Evolutionary conservation across 2,888 invertebrate genomes (phyloP).

Genomic region (Abrostola tripartita): DNA sequence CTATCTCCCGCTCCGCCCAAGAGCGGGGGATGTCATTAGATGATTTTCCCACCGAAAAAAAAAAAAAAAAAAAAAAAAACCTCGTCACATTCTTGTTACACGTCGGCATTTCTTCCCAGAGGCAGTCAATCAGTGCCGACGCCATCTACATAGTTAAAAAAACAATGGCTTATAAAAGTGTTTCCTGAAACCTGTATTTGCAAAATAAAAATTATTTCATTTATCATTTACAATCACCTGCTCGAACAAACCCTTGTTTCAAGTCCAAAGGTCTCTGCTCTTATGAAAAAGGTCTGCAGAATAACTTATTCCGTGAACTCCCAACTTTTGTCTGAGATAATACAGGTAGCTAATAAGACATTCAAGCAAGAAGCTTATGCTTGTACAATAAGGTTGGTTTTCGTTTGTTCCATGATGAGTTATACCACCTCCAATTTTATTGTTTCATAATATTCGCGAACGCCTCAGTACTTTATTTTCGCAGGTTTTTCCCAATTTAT

Average conservation of each 20-base stretch:
- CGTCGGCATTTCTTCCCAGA: too few species aligned
- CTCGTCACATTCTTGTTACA: too few species aligned
- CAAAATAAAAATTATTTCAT: background rate
- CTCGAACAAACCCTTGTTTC: slow-evolving; percentile 46
- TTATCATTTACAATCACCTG: slow-evolving; percentile 51
- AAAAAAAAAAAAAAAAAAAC: too few species aligned
- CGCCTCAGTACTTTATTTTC: slow-evolving; percentile 33
- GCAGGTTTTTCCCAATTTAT: slow-evolving; percentile 43
- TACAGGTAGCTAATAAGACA: slow-evolving; percentile 3
- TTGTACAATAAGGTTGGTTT: slow-evolving; percentile 25
- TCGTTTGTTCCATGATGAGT: slow-evolving; percentile 19
- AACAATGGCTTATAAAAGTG: background rate
- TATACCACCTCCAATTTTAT: slow-evolving; percentile 49
- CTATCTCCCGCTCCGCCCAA: too few species aligned
- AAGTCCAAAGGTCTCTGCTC: slow-evolving; percentile 15
- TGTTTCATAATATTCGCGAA: slow-evolving; percentile 54
- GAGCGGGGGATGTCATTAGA: too few species aligned
- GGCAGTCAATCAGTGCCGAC: too few species aligned
- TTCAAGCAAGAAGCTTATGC: slow-evolving; percentile 17
- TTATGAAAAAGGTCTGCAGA: slow-evolving; percentile 36
- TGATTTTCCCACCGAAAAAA: too few species aligned
- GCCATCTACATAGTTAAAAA: too few species aligned
- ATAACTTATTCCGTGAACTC: slow-evolving; percentile 38
- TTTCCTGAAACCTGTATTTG: background rate
- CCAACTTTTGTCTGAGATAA: slow-evolving; percentile 31